Base-by-base conservation (phyloP, 2,113 vertebrate species). In the Sylvietta virens region DNA sequence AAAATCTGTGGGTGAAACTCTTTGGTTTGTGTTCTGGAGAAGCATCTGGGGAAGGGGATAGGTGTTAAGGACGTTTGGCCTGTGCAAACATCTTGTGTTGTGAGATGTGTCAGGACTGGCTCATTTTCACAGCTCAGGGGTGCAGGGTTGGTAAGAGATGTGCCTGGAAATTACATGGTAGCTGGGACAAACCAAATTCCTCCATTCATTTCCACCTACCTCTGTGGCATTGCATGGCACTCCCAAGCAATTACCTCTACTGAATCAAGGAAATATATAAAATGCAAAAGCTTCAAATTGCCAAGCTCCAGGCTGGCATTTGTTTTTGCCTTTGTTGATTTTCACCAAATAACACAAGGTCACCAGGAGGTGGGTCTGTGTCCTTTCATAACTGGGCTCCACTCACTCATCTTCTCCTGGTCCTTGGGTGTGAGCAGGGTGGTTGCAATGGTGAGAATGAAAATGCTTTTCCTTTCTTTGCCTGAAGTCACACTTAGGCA, bases 41-140 rank as follows among this genome's bases (percentile, higher is more conserved):
- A 87, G 66, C 91, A 97, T 50, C 87, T 93, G 61, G 22, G 35
- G 27, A 21, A 27, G 3, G 37, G 22, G 21, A 7, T 87, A 56
- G 60, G 69, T 90, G 94, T 53, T 78, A 76, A 67, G 54, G 44
- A 27, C 70, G 30, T 94, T 89, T 92, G 91, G 84, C 81, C 44
- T 73, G 30, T 87, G 67, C 78, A 76, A 82, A 80, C 54, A 45
- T 71, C 78, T 79, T 3, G 0, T 72, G 1, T 12, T 16, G 57
- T 42, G 73, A 64, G 69, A 48, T 57, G 61, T 10, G 3, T 15
- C 64, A 28, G 57, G 48, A 19, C 35, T 31, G 64, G 53, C 74
- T 84, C 3, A 0, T 72, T 73, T 44, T 44, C 24, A 3, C 50
- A 12, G 22, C 61, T 85, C 37, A 7, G 60, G 19, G 61, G 33